Base-by-base conservation (phyloP, 2,797 vertebrate genomes). In the Chromis chromis region DNA sequence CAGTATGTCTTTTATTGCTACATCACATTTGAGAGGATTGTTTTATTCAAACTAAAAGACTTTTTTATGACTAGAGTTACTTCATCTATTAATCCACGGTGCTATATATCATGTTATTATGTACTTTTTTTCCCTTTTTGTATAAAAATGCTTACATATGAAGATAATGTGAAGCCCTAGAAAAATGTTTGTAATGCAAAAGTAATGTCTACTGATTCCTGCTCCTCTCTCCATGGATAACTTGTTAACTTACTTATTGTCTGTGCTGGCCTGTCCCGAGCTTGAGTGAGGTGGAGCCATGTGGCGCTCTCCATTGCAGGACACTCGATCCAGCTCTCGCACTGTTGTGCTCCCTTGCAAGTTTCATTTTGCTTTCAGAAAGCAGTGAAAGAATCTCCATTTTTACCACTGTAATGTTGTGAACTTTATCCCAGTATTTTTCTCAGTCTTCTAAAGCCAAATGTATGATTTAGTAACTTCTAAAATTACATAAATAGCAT, bases 101-200 rank as follows among this genome's bases (percentile, higher is more conserved):
- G 93, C 92, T 93, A 92, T 85, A 79, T 88, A 81, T 88, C 84
- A 85, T 91, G 87, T 89, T 84, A 84, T 83, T 72, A 75, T 82
- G 68, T 88, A 50, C 82, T 86, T 83, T 60, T n/a, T 65, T 60
- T 86, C 81, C 79, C 60, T 58, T 84, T 89, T 89, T 92, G 75
- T 93, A 91, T 92, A 84, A 88, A 86, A 74, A 83, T 86, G 82
- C 89, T 91, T 91, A 73, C 91, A 91, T 91, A 92, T 95, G 93
- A 95, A 94, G 87, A 92, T 89, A 95, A 92, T 94, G 91, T 95
- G 95, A 95, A 95, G 89, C 91, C 92, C 92, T 92, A 79, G 70
- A 57, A 90, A 91, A 92, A 92, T 79, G 84, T 91, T 91, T 92
- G 79, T 90, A 84, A 91, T 90, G 82, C 76, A 85, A 90, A 90